phyloP scores from a whole-genome alignment of 2,113 vertebrate species.

The Corythoichthys intestinalis region DNA sequence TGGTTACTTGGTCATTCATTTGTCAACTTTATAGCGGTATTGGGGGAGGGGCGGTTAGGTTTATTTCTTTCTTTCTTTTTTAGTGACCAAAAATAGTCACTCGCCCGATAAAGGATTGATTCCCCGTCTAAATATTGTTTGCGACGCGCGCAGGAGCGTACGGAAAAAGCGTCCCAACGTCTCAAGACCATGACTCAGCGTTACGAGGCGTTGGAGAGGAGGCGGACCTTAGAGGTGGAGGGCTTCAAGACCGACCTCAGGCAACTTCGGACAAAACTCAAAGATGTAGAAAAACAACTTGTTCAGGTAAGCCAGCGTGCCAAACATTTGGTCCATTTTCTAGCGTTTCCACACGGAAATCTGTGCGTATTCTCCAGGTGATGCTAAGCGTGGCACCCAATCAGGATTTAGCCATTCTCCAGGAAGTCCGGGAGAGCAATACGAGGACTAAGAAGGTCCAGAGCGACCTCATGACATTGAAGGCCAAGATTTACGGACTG shows the following conservation, averaged over 20 bases:
- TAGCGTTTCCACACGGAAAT: no score
- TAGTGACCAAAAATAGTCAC: no score
- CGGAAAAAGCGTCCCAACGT: constrained; percentile 85
- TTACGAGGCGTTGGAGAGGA: constrained; percentile 87
- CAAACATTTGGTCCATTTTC: no score
- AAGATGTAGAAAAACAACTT: constrained; percentile 87
- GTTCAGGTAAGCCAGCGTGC: constrained; percentile 75
- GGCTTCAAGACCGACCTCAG: constrained; percentile 92
- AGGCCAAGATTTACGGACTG: constrained; percentile 86
- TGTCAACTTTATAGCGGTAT: no score
- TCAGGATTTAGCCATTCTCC: constrained; percentile 87
- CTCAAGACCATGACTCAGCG: constrained; percentile 87
- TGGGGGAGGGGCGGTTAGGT: no score
- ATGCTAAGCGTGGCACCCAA: constrained; percentile 77
- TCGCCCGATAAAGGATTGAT: no score
- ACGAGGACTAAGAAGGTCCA: constrained; percentile 82
- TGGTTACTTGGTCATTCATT: no score
- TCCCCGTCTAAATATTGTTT: no score
- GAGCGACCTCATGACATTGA: constrained; percentile 82
- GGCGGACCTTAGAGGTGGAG: constrained; percentile 86
- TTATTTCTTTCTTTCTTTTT: no score
- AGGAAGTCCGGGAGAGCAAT: constrained; percentile 83
- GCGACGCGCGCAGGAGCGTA: constrained; percentile 77
- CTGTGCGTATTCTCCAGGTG: constrained; percentile 67
- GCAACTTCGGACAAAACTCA: constrained; percentile 83